These are phyloP conservation scores for Notospermus geniculatus DNA, from an alignment of 1,140 invertebrate species.

Conservation along the genomic window DNA sequence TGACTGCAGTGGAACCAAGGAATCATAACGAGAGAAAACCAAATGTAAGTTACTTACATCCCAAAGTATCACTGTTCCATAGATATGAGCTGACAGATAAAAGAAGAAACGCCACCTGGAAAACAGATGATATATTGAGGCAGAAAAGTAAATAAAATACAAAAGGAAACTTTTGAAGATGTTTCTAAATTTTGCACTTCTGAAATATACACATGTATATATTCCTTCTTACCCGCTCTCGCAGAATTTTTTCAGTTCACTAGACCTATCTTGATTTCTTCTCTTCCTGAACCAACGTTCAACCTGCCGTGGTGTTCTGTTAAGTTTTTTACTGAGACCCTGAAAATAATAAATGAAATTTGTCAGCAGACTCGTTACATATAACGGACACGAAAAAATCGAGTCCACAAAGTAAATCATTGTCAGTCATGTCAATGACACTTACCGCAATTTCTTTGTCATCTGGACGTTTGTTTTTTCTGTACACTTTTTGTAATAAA, in stretches of 20 bases:
- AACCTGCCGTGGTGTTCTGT: slow-evolving; percentile 82
- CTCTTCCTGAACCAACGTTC: slow-evolving; percentile 86
- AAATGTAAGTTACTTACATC: slow-evolving; percentile 65
- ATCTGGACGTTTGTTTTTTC: slow-evolving; percentile 1
- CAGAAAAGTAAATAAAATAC: too few species aligned
- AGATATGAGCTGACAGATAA: slow-evolving; percentile 80
- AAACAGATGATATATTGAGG: slow-evolving; percentile 38
- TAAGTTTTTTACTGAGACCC: slow-evolving; percentile 71
- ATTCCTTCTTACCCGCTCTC: slow-evolving; percentile 67
- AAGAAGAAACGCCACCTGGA: slow-evolving; percentile 83
- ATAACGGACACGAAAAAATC: not conserved
- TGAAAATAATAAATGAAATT: slow-evolving; percentile 21
- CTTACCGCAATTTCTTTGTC: not conserved
- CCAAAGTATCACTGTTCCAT: slow-evolving; percentile 81
- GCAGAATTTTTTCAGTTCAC: slow-evolving; percentile 86
- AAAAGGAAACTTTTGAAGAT: too few species aligned
- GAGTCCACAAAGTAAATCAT: not conserved
- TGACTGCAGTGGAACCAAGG: too few species aligned
- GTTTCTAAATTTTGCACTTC: too few species aligned
- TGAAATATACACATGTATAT: too few species aligned
- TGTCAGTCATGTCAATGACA: not conserved
- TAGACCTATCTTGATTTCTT: slow-evolving; percentile 78
- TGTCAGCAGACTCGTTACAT: not conserved
- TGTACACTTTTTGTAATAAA: not conserved
- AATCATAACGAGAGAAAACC: too few species aligned